Percentiles rank a stretch among this genome's conserved stretches.
phyloP scores from a whole-genome alignment of 2,797 vertebrate genomes.

The Distichodus sexfasciatus region DNA sequence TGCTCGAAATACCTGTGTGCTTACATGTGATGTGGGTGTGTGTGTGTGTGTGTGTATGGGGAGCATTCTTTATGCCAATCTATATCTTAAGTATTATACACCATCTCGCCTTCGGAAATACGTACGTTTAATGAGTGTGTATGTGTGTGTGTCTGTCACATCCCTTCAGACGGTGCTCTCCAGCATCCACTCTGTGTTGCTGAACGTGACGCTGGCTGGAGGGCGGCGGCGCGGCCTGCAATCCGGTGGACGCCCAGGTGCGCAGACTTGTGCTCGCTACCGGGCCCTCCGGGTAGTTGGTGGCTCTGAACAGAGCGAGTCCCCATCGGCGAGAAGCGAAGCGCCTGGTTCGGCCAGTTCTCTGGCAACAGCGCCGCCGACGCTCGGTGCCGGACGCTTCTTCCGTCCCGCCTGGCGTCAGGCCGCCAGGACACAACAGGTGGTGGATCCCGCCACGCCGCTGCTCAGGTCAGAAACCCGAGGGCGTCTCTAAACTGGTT shows the following conservation, averaged over 20 bases:
- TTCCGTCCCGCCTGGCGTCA: slow-evolving; percentile 73
- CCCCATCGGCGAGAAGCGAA: slow-evolving; percentile 84
- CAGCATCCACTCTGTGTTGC: slow-evolving; percentile 97
- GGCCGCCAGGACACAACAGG: slow-evolving; percentile 90
- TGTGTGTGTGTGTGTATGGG: not conserved
- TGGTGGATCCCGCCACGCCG: slow-evolving; percentile 80
- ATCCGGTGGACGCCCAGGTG: slow-evolving; percentile 85
- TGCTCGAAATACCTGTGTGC: too few species aligned
- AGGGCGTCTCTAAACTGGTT: slow-evolving; percentile 71
- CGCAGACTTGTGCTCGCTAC: slow-evolving; percentile 89
- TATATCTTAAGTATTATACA: too few species aligned
- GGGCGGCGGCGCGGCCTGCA: slow-evolving; percentile 76
- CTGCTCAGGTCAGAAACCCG: slow-evolving; percentile 79
- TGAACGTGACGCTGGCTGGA: slow-evolving; percentile 86
- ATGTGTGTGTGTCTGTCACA: slow-evolving; percentile 5
- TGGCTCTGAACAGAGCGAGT: slow-evolving; percentile 95
- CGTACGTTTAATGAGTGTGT: too few species aligned
- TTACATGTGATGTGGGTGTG: slow-evolving; percentile 9
- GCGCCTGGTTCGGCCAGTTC: slow-evolving; percentile 83
- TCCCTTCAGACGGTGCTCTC: slow-evolving; percentile 90
- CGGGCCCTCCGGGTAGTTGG: slow-evolving; percentile 90
- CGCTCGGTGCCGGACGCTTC: slow-evolving; percentile 71
- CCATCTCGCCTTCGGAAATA: too few species aligned
- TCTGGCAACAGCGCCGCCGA: slow-evolving; percentile 70
- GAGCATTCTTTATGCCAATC: too few species aligned